phyloP scores from a whole-genome alignment of 2,113 vertebrate species.

The Ameiurus melas region DNA sequence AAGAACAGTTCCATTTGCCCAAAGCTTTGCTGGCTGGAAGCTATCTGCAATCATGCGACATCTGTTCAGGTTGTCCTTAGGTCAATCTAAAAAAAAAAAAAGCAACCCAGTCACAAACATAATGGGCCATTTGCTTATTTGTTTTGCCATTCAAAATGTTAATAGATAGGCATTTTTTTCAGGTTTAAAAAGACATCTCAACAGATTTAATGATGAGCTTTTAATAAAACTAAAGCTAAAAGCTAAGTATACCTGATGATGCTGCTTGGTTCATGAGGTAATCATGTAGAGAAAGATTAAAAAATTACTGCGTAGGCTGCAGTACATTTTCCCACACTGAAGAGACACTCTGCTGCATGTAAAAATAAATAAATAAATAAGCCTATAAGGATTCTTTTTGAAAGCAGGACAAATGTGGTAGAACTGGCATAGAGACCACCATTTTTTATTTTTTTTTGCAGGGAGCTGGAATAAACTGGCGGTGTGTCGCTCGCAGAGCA shows the following conservation, averaged over 20 bases:
- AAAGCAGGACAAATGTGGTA: slow-evolving; percentile 9
- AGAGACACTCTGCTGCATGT: slow-evolving; percentile 10
- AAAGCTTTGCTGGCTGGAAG: slow-evolving; percentile 19
- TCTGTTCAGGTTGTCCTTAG: slow-evolving; percentile 48
- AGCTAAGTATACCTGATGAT: not conserved
- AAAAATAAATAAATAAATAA: not conserved
- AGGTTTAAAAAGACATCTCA: not conserved
- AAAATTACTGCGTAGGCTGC: slow-evolving; percentile 12
- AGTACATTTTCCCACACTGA: slow-evolving; percentile 18
- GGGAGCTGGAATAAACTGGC: slow-evolving; percentile 48
- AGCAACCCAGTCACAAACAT: not conserved
- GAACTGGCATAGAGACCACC: slow-evolving; percentile 23
- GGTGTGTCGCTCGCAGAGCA: slow-evolving; percentile 37
- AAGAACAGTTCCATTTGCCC: slow-evolving; percentile 1
- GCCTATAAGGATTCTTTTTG: not conserved
- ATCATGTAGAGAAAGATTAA: not conserved
- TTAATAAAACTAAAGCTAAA: not conserved
- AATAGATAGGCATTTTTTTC: not conserved
- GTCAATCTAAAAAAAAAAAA: slow-evolving; percentile 12
- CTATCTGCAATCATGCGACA: slow-evolving; percentile 28
- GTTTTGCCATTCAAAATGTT: not conserved
- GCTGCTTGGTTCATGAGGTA: slow-evolving; percentile 12
- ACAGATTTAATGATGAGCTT: not conserved
- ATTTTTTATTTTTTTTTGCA: slow-evolving; percentile 14
- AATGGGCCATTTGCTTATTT: slow-evolving; percentile 1